Evolutionary conservation across 1,140 invertebrate genomes (phyloP).

Genomic region (Asbolus verrucosus): DNA sequence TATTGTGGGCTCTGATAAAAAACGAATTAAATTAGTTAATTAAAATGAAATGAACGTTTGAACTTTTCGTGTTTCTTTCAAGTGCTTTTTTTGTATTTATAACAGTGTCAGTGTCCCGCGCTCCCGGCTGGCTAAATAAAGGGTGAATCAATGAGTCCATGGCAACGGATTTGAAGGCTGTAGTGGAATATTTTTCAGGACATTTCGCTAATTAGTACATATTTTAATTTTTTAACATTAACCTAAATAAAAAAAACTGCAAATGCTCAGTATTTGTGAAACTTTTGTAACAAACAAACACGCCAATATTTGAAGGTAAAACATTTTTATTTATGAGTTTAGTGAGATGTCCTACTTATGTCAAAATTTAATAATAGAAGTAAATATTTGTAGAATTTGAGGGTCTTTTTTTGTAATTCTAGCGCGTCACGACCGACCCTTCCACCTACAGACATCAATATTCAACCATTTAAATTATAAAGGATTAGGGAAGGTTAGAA

Average conservation of each 20-base stretch:
- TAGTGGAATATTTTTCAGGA: too few relatives aligned
- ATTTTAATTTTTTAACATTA: constrained; percentile 2
- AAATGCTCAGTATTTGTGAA: background rate
- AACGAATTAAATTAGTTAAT: background rate
- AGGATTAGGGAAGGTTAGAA: too few relatives aligned
- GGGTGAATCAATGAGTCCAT: constrained; percentile 14
- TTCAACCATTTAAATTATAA: too few relatives aligned
- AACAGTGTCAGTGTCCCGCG: background rate
- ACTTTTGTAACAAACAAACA: constrained; percentile 1
- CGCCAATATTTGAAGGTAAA: constrained; percentile 17
- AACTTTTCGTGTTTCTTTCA: background rate
- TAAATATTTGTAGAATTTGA: constrained; percentile 1
- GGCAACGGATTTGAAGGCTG: constrained; percentile 2
- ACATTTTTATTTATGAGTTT: constrained; percentile 14
- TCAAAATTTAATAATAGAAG: constrained; percentile 4
- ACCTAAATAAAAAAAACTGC: background rate
- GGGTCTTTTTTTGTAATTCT: too few relatives aligned
- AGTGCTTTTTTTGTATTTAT: background rate
- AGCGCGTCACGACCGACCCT: too few relatives aligned
- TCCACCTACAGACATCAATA: too few relatives aligned
- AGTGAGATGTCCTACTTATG: constrained; percentile 10
- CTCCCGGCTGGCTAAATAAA: background rate
- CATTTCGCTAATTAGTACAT: background rate
- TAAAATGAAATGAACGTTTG: constrained; percentile 12
- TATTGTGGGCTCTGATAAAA: background rate